These are phyloP conservation scores for Xanthorhoe spadicearia DNA, from an alignment of 2,888 invertebrate species.

Conservation along the genomic window DNA sequence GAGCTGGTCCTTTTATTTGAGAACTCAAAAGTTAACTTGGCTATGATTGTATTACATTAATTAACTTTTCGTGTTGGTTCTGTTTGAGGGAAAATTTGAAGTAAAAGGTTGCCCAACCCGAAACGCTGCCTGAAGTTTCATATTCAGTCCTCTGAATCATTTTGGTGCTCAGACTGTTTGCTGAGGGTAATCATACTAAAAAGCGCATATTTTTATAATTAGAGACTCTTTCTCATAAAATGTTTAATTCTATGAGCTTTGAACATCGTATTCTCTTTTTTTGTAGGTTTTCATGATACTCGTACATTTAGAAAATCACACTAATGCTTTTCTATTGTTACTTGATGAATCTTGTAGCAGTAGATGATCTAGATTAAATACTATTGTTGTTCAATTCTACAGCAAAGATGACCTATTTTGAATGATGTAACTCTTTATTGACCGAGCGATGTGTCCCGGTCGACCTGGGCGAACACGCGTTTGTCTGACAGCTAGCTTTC, in stretches of 20 bases:
- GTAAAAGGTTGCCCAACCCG: conserved; percentile 17
- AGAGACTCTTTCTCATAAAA: too few relatives aligned
- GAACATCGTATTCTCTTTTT: too few relatives aligned
- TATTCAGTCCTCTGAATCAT: conserved; percentile 20
- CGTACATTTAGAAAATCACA: too few relatives aligned
- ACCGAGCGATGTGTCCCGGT: too few relatives aligned
- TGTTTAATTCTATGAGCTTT: too few relatives aligned
- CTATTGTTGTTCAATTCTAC: neutral
- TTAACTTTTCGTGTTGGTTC: conserved; percentile 33
- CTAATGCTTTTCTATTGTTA: too few relatives aligned
- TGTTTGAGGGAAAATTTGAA: conserved; percentile 23
- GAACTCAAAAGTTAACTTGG: conserved; percentile 30
- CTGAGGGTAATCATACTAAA: too few relatives aligned
- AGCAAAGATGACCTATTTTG: neutral
- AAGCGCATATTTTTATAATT: too few relatives aligned
- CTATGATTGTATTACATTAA: conserved; percentile 35
- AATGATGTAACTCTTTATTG: conserved; percentile 1
- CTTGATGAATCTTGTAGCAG: conserved; percentile 6
- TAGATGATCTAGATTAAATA: neutral
- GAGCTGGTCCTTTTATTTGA: conserved; percentile 22
- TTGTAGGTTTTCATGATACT: too few relatives aligned
- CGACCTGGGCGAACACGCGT: neutral
- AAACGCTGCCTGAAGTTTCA: conserved; percentile 21
- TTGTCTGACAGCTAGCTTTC: neutral
- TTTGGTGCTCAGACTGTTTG: neutral